Conservation (phyloP, 2,113 vertebrate genomes). For the Carassius auratus region DNA sequence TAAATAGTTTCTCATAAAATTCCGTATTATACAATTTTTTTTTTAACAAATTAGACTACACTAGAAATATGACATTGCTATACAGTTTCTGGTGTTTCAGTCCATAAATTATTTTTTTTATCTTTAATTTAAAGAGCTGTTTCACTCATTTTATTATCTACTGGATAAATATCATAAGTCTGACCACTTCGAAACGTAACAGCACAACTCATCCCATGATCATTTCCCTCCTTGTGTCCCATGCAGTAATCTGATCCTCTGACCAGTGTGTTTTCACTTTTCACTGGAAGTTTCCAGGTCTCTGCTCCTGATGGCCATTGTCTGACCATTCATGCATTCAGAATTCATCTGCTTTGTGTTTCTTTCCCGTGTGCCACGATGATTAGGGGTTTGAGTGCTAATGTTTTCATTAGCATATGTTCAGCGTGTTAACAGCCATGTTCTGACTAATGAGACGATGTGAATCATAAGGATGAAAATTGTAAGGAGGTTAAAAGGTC, state of each 20-base stretch:
- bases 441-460: background rate
- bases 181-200: too few species aligned
- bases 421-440: constrained; percentile 1
- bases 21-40: background rate
- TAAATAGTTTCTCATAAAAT: constrained; percentile 20
- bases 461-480: background rate
- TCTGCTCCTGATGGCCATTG: constrained; percentile 32
- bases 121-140: too few species aligned
- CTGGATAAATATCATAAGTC: too few species aligned
- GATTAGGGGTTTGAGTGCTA: constrained; percentile 10
- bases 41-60: too few species aligned
- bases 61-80: too few species aligned
- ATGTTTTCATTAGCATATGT: constrained; percentile 28
- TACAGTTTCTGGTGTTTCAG: too few species aligned
- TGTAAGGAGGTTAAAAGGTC: background rate
- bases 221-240: background rate
- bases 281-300: constrained; percentile 65
- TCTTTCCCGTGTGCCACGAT: constrained; percentile 67
- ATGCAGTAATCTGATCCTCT: constrained; percentile 47
- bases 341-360: constrained; percentile 74
- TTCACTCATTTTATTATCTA: too few species aligned
- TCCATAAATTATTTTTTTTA: too few species aligned
- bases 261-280: constrained; percentile 22
- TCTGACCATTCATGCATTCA: constrained; percentile 62
- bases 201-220: too few species aligned